Conservation (phyloP, 2,888 invertebrate genomes). For the Thecocarcelia acutangulata region DNA sequence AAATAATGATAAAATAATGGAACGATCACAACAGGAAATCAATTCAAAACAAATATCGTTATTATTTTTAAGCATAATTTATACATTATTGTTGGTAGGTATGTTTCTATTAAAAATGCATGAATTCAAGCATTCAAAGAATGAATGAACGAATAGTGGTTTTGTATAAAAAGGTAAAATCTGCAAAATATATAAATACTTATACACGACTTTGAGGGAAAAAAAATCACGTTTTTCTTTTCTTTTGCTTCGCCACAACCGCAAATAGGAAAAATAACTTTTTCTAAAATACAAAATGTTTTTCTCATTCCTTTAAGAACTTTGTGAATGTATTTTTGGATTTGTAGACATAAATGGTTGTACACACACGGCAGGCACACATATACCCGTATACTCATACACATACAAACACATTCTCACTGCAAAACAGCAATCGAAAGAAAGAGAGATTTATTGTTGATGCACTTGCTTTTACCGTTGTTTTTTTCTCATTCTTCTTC, state of each 20-base stretch:
- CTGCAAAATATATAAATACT: not conserved
- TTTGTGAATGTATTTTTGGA: conserved; percentile 9
- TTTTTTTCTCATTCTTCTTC: not conserved
- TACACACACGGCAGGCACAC: not conserved
- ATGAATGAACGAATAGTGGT: not conserved
- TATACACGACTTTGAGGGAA: not conserved
- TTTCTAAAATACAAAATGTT: conserved; percentile 3
- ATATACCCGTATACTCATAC: not conserved
- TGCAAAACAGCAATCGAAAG: conserved; percentile 19
- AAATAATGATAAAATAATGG: conserved; percentile 21
- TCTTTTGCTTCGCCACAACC: conserved; percentile 1
- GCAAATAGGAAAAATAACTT: conserved; percentile 20
- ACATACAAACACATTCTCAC: too few relatives aligned
- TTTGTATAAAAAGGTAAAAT: conserved; percentile 9
- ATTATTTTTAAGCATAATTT: conserved; percentile 11
- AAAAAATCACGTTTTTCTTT: not conserved
- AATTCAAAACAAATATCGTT: conserved; percentile 32
- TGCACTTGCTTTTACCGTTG: conserved; percentile 49
- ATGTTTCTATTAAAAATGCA: not conserved
- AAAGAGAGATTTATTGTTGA: conserved; percentile 60
- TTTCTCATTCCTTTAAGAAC: conserved; percentile 4
- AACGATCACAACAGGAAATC: conserved; percentile 39
- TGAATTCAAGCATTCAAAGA: not conserved
- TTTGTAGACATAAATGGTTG: not conserved
- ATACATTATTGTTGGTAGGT: too few relatives aligned